phyloP scores from a whole-genome alignment of 2,797 vertebrate species.

The Urosaurus nigricauda region DNA sequence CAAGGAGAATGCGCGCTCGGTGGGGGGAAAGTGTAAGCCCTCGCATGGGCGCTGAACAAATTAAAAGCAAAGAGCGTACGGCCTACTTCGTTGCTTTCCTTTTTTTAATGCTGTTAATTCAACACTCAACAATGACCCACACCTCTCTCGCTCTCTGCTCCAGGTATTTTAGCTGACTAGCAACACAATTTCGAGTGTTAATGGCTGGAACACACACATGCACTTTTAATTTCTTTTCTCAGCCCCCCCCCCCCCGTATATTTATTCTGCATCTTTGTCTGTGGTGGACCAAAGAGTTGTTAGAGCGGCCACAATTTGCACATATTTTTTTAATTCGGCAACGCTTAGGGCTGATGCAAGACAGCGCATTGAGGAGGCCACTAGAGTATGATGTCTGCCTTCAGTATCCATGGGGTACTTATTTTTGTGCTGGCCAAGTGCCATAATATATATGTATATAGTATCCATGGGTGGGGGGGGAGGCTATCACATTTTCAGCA shows the following conservation, averaged over 20 bases:
- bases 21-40: conserved; percentile 38
- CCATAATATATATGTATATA: too few species aligned
- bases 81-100: not conserved
- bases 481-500: too few species aligned
- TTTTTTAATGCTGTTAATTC: conserved; percentile 21
- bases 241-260: conserved; percentile 1
- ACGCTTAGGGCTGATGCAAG: not conserved
- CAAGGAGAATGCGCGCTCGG: not conserved
- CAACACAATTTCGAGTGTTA: not conserved
- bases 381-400: not conserved
- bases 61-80: conserved; percentile 21
- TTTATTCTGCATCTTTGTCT: not conserved
- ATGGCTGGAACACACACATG: not conserved
- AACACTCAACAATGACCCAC: not conserved
- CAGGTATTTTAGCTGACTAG: not conserved
- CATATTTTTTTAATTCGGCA: not conserved
- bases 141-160: not conserved
- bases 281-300: not conserved
- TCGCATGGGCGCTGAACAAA: conserved; percentile 43
- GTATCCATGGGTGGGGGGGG: too few species aligned
- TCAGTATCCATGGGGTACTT: too few species aligned
- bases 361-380: not conserved
- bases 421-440: too few species aligned
- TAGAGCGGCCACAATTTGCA: not conserved
- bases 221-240: not conserved